Percentiles rank a stretch among this genome's conserved stretches.
These are phyloP conservation scores for Clarias magur DNA, from an alignment of 2,113 vertebrate species.

Conservation along the genomic window DNA sequence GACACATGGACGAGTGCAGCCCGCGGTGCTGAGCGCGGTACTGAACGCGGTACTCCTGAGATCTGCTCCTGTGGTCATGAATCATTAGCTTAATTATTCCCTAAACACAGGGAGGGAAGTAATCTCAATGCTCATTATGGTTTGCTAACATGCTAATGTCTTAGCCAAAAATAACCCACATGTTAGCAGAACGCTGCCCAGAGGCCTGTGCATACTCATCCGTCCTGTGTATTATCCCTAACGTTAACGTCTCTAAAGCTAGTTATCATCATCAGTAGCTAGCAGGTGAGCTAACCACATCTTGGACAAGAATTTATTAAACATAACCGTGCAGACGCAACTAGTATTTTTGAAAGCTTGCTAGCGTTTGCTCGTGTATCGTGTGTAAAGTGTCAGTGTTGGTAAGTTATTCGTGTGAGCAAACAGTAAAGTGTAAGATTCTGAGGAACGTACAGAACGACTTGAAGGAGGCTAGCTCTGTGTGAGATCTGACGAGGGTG, in stretches of 20 bases:
- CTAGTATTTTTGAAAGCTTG: not conserved
- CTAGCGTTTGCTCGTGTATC: not conserved
- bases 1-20: too few species aligned
- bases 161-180: not conserved
- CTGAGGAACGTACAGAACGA: not conserved
- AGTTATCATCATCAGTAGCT: not conserved
- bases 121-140: not conserved
- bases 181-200: not conserved
- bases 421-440: too few species aligned
- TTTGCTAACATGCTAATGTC: not conserved
- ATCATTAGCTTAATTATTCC: not conserved
- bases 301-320: not conserved
- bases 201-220: too few species aligned
- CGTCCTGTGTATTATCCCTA: not conserved
- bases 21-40: not conserved
- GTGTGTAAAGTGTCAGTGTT: not conserved
- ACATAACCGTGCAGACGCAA: not conserved
- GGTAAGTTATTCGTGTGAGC: not conserved
- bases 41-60: not conserved
- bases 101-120: not conserved
- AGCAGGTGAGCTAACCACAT: not conserved
- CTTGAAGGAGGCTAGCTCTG: not conserved
- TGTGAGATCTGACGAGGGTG: not conserved
- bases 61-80: not conserved
- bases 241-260: not conserved